These are phyloP conservation scores for Xerus rutilus DNA, from an alignment of 2,797 vertebrate genomes.

Conservation along the genomic window DNA sequence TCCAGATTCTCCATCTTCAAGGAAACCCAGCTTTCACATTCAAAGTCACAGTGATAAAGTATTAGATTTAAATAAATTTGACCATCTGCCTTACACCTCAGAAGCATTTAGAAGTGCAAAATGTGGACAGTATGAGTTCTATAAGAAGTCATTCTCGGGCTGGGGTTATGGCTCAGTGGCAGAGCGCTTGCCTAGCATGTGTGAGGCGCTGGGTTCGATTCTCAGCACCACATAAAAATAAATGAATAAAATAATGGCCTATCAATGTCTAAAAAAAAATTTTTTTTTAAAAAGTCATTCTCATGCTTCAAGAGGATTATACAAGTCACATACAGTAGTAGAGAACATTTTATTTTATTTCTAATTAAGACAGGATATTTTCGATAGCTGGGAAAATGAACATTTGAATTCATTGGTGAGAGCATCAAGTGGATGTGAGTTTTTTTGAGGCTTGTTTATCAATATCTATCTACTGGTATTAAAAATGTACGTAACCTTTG, in stretches of 20 bases:
- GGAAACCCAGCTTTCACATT: neutral
- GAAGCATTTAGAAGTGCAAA: slow-evolving; percentile 37
- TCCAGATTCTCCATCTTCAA: neutral
- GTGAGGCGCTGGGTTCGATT: no score
- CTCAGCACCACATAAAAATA: no score
- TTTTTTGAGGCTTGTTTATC: neutral
- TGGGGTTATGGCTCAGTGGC: no score
- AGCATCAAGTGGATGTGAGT: neutral
- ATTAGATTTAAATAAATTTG: slow-evolving; percentile 28
- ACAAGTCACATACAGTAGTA: neutral
- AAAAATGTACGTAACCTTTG: neutral
- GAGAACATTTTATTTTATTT: slow-evolving; percentile 2
- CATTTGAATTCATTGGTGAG: neutral
- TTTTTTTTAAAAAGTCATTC: neutral
- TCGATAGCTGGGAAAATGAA: slow-evolving; percentile 14
- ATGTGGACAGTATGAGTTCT: neutral
- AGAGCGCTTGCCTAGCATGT: no score
- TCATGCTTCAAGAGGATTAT: neutral
- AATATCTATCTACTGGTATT: neutral
- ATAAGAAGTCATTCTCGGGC: neutral
- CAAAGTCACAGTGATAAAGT: neutral
- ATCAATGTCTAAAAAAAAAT: no score
- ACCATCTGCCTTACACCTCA: neutral
- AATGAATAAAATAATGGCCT: no score
- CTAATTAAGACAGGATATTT: slow-evolving; percentile 7